These are phyloP conservation scores for Alcis repandata DNA, from an alignment of 2,888 invertebrate genomes.

Conservation along the genomic window DNA sequence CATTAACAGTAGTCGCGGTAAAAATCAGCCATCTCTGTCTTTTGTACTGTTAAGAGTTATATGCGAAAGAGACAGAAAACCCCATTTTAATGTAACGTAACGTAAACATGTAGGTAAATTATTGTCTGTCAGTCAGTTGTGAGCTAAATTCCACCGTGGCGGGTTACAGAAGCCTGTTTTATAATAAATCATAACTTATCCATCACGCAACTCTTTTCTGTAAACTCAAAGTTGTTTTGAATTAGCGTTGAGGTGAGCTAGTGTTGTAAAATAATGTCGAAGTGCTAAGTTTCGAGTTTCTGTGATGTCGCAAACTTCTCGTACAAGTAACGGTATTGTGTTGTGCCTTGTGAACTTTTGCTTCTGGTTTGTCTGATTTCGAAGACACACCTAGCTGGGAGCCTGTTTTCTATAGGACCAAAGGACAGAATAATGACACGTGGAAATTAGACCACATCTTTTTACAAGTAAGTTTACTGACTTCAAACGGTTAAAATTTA, in stretches of 20 bases:
- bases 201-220: conserved; percentile 26
- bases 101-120: conserved; percentile 74
- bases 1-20: conserved; percentile 54
- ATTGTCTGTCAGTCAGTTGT: conserved; percentile 60
- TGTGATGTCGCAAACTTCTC: conserved; percentile 50
- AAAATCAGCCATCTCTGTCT: conserved; percentile 50
- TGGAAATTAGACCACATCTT: conserved; percentile 56
- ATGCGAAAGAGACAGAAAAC: conserved; percentile 56
- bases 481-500: conserved; percentile 12
- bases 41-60: neutral
- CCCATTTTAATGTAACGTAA: conserved; percentile 69
- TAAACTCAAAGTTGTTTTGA: conserved; percentile 5
- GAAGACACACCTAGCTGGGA: conserved; percentile 71
- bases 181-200: conserved; percentile 26
- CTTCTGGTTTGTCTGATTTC: conserved; percentile 63
- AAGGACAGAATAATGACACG: conserved; percentile 69
- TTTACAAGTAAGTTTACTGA: conserved; percentile 36
- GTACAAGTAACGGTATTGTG: conserved; percentile 51
- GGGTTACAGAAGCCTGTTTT: conserved; percentile 48
- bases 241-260: conserved; percentile 6
- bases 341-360: conserved; percentile 65
- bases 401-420: conserved; percentile 64
- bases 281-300: conserved; percentile 45
- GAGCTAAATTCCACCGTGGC: conserved; percentile 68
- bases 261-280: conserved; percentile 40